phyloP scores from a whole-genome alignment of 2,797 vertebrate genomes.

The Distichodus sexfasciatus region DNA sequence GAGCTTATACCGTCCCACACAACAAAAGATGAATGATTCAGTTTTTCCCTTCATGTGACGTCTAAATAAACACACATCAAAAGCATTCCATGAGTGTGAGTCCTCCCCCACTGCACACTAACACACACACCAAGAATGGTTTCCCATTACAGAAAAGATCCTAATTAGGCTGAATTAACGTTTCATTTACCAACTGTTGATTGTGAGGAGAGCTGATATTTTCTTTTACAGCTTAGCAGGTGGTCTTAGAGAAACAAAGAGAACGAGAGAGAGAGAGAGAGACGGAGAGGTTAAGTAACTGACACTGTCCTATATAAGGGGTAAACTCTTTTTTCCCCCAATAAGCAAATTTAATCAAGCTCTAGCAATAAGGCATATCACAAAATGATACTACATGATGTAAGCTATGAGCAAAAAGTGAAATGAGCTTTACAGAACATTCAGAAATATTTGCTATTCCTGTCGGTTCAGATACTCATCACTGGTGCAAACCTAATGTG shows the following conservation, averaged over 20 bases:
- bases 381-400: conserved; percentile 12
- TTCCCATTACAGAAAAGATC: conserved; percentile 50
- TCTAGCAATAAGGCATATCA: background rate
- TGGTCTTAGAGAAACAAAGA: conserved; percentile 36
- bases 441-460: background rate
- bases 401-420: background rate
- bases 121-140: conserved; percentile 6
- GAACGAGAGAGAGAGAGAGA: background rate
- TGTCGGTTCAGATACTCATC: background rate
- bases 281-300: conserved; percentile 12
- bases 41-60: background rate
- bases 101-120: background rate
- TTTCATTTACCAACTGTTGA: conserved; percentile 60
- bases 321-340: conserved; percentile 3
- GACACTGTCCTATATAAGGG: background rate
- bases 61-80: conserved; percentile 31
- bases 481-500: background rate
- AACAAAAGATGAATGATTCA: conserved; percentile 41
- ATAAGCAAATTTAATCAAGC: conserved; percentile 9
- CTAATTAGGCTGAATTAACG: conserved; percentile 63
- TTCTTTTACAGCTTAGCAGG: conserved; percentile 54
- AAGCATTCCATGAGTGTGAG: conserved; percentile 29
- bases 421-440: background rate
- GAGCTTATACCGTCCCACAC: conserved; percentile 15
- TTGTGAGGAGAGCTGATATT: conserved; percentile 24